Percentiles rank a stretch among this genome's conserved stretches.
phyloP scores from a whole-genome alignment of 2,113 vertebrate genomes.

The Phalacrocorax pelagicus region DNA sequence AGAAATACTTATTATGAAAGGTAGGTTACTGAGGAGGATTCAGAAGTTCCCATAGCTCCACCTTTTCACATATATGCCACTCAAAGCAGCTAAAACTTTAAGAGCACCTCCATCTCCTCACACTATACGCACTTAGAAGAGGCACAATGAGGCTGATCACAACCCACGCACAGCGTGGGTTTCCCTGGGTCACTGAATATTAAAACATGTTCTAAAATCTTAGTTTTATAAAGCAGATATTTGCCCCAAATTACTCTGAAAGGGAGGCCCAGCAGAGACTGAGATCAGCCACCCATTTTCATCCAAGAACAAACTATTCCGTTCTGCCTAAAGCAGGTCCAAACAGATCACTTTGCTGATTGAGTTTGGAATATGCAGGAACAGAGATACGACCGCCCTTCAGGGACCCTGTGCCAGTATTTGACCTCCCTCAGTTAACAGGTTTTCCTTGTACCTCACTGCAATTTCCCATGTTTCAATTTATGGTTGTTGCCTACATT shows the following conservation, averaged over 20 bases:
- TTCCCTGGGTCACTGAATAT: neutral
- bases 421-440: neutral
- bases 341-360: neutral
- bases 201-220: neutral
- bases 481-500: neutral
- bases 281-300: neutral
- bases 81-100: neutral
- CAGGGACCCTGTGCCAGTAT: neutral
- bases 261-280: neutral
- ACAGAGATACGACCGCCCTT: neutral
- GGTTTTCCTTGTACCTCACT: neutral
- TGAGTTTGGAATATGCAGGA: accelerated
- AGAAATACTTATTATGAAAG: neutral
- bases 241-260: neutral
- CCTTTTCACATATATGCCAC: neutral
- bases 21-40: neutral
- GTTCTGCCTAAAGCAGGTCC: neutral
- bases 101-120: neutral
- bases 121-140: accelerated
- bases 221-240: neutral
- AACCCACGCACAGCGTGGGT: accelerated
- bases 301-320: neutral
- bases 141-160: accelerated
- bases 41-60: neutral
- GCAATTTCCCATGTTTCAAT: neutral